Evolutionary conservation across 1,140 invertebrate species (phyloP), one percentile per base, ranked within the genome.

Genomic region (Drosophila jambulina): DNA sequence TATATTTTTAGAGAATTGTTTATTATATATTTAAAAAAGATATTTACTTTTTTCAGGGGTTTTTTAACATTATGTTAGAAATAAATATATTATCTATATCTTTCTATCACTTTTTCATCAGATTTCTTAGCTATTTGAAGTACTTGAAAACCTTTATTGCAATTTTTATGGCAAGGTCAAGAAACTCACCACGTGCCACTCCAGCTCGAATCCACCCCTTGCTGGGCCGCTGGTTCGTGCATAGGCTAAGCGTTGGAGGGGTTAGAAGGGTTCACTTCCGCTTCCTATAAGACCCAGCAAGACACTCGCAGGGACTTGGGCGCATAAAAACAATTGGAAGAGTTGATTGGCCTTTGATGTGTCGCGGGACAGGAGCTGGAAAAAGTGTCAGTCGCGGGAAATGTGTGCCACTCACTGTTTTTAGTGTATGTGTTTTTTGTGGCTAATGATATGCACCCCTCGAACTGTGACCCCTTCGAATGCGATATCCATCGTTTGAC

Each of bases 261-360:
- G 80, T 78, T 88, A 80, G 53, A 78, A 75, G 77, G 84, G 80
- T 84, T 79, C 65, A 88, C 69, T 88, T 90, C 85, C 84, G 84
- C 42, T 88, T 90, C 84, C 84, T 82, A 88, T 88, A 65, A 81
- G 82, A 85, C 72, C 48, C 58, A n/a, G 19, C 27, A 34, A 40
- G 46, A 27, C 60, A 38, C 53, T 58, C 53, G 13, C 53, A 32
- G 29, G 54, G 57, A 49, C 34, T 12, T 43, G 25, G 25, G 23
- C 8, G 29, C 21, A 77, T 43, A 59, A 59, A 60, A 59, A 60
- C 75, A 69, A 77, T 68, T 77, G 75, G 56, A 60, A 54, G 77
- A 90, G 85, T 90, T 90, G 78, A 90, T 85, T 90, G 85, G 85
- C 85, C 85, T 90, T 90, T 90, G 85, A 90, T 90, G 83, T 87